Conservation (phyloP, 2,888 invertebrate genomes). For the Leptopilina drosophilae region DNA sequence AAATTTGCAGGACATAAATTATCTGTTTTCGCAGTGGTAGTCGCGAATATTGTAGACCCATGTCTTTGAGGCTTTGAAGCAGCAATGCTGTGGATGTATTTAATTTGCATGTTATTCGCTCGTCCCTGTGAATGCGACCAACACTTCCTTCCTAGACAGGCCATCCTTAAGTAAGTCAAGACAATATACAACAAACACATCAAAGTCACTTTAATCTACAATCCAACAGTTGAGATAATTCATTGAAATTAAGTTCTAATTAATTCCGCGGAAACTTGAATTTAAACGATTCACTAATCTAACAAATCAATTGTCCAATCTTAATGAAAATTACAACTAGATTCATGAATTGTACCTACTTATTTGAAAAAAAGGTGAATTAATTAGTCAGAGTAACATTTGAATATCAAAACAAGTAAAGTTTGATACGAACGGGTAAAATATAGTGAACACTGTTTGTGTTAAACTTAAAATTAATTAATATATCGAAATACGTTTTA, state of each 20-base stretch:
- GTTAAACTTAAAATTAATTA: no score
- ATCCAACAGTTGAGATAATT: background rate
- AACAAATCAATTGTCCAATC: no score
- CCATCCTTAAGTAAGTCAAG: slow-evolving; percentile 47
- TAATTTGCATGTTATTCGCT: slow-evolving; percentile 71
- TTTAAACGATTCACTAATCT: background rate
- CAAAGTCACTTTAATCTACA: slow-evolving; percentile 33
- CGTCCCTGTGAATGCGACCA: slow-evolving; percentile 53
- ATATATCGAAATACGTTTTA: no score
- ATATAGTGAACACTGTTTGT: no score
- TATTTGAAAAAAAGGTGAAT: no score
- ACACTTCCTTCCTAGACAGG: slow-evolving; percentile 51
- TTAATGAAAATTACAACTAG: no score
- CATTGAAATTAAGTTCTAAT: slow-evolving; percentile 18
- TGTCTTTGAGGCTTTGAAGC: slow-evolving; percentile 51
- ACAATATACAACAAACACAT: slow-evolving; percentile 46
- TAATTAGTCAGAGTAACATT: no score
- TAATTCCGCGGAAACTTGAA: background rate
- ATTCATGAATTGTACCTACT: no score
- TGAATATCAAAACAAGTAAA: no score
- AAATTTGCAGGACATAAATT: background rate
- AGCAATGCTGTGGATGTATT: slow-evolving; percentile 57
- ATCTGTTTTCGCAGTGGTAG: background rate
- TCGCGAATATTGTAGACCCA: slow-evolving; percentile 9
- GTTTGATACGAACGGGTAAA: no score